phyloP scores from a whole-genome alignment of 1,140 invertebrate species.

The Zaprionus gabonicus region DNA sequence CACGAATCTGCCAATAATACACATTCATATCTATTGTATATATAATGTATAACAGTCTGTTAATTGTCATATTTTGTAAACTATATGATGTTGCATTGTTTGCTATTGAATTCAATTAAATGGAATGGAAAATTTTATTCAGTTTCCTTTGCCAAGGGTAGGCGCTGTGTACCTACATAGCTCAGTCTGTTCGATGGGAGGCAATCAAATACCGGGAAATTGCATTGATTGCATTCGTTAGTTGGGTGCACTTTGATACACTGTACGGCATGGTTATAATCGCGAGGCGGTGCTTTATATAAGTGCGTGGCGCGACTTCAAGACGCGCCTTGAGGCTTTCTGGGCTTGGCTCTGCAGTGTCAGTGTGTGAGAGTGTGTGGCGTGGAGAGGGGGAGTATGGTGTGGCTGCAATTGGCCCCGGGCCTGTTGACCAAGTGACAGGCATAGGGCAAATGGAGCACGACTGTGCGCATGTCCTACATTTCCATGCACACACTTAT shows the following conservation, averaged over 20 bases:
- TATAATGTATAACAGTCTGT: background rate
- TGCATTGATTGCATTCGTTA: slow-evolving; percentile 46
- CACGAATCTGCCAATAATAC: no score
- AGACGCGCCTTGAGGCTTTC: slow-evolving; percentile 1
- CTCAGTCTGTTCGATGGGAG: background rate
- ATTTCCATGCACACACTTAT: slow-evolving; percentile 52
- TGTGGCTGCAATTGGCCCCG: slow-evolving; percentile 53
- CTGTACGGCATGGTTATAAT: background rate
- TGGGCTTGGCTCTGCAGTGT: background rate
- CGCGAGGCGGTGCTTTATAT: slow-evolving; percentile 47
- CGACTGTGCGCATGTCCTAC: slow-evolving; percentile 74
- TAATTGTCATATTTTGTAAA: background rate
- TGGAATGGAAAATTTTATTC: background rate
- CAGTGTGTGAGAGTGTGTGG: background rate
- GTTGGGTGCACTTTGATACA: slow-evolving; percentile 10
- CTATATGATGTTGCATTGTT: background rate
- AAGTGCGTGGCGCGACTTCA: slow-evolving; percentile 41
- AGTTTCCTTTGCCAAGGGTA: background rate
- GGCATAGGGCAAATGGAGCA: slow-evolving; percentile 21
- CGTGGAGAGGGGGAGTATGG: background rate
- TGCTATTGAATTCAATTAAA: background rate
- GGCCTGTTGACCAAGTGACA: slow-evolving; percentile 55
- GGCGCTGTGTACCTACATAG: no score
- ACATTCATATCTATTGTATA: background rate
- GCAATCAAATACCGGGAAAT: background rate